Evolutionary conservation across 1,140 invertebrate genomes (phyloP), one percentile per base, ranked within the genome.

Genomic region (Zaprionus capensis): DNA sequence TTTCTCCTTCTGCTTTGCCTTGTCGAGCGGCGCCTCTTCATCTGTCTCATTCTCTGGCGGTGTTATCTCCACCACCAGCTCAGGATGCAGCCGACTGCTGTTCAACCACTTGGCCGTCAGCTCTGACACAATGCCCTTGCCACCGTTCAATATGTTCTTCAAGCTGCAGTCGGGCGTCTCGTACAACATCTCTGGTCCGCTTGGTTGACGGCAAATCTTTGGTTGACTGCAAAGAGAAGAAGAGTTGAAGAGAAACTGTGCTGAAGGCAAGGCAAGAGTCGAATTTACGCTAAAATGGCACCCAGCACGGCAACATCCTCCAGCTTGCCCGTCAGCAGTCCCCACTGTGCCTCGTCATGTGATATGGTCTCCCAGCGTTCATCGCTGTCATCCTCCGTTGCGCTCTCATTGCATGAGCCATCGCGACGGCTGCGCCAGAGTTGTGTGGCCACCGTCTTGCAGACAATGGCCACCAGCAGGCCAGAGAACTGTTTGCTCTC

Each of bases 271-370:
- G 14, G 14, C 15, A n/a, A 15, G 2, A 15, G 7, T n/a, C 2
- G 5, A 0, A n/a, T 49, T 69, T 94, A 95, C 92, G 95, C 94
- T 36, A 96, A 91, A 61, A 96, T 94, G 44, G 96, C 95, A 80
- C 96, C 96, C 5, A 99, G 93, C 58, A 97, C 94, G 5, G 97
- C 95, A 41, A 98, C 95, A 93, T 98, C 97, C 92, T 99, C 98
- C 67, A 99, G 94, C 93, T 98, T 98, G 70, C 96, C 96, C 22
- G 97, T 96, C 9, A 98, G 93, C 31, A 98, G 92, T 22, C 96
- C 96, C 96, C 98, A 98, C 88, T 96, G 95, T 67, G 97, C 96
- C 78, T 96, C 95, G 90, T 98, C 97, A 71, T 96, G 95, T 15
- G 97, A 96, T 20, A 98, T 94, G 67, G 96, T 96, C 93, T 98